phyloP scores from a whole-genome alignment of 2,888 invertebrate species.

The Hirtodrosophila cameraria region DNA sequence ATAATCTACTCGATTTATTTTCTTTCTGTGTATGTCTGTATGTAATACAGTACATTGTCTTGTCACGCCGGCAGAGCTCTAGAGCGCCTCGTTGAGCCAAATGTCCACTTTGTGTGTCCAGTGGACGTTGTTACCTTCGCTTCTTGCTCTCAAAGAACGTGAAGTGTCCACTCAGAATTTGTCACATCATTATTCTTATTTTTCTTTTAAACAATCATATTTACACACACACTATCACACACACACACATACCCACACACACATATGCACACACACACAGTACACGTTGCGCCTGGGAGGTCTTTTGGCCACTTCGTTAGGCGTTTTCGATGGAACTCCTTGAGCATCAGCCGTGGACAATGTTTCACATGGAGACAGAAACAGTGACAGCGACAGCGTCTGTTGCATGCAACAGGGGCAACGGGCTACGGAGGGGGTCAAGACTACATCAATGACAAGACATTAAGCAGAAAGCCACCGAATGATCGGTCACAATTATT shows the following conservation, averaged over 20 bases:
- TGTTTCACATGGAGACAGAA: constrained; percentile 59
- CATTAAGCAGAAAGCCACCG: constrained; percentile 7
- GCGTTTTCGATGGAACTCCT: constrained; percentile 68
- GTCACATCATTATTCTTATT: constrained; percentile 81
- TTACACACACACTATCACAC: constrained; percentile 44
- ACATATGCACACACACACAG: constrained; percentile 4
- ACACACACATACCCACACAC: constrained; percentile 6
- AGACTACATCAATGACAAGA: constrained; percentile 15
- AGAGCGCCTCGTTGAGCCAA: constrained; percentile 37
- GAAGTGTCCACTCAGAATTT: constrained; percentile 77
- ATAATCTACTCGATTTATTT: too few relatives aligned
- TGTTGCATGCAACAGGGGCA: constrained; percentile 8
- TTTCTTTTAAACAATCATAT: constrained; percentile 76
- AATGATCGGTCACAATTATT: constrained; percentile 5
- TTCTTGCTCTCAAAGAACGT: constrained; percentile 51
- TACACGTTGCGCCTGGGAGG: constrained; percentile 58
- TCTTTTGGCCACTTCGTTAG: constrained; percentile 70
- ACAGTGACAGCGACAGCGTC: constrained; percentile 33
- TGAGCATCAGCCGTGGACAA: constrained; percentile 57
- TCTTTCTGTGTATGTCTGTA: constrained; percentile 19
- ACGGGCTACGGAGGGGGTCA: background rate
- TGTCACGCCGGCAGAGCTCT: constrained; percentile 41
- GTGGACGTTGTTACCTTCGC: constrained; percentile 26
- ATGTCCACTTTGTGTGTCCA: constrained; percentile 50
- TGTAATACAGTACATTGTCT: constrained; percentile 41